Conservation (phyloP, 2,113 vertebrate genomes). For the Pteronura brasiliensis region DNA sequence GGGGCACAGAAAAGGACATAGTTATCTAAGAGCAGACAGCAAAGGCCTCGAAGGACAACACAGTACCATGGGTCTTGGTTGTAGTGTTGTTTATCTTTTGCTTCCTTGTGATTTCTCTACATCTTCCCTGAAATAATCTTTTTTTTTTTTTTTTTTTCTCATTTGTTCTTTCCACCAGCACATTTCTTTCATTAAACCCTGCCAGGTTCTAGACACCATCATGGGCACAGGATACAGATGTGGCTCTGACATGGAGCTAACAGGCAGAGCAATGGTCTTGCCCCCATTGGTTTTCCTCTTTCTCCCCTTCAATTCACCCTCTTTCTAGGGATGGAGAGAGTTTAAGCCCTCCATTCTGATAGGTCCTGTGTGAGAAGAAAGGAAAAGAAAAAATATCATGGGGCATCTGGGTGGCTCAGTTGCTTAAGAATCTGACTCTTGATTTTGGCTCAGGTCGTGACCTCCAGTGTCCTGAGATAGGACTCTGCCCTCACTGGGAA, state of each 20-base stretch:
- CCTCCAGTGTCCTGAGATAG: neutral
- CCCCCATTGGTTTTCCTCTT: neutral
- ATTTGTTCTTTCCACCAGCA: neutral
- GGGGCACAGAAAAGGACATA: neutral
- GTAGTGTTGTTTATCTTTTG: neutral
- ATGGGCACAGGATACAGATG: neutral
- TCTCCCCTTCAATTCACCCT: neutral
- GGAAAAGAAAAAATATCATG: neutral
- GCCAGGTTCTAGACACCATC: too few relatives aligned
- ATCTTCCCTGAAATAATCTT: neutral
- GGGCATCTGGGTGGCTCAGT: neutral
- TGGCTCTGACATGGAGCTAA: neutral
- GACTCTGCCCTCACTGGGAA: neutral
- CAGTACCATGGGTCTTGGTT: neutral
- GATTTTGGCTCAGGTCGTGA: neutral
- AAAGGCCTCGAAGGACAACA: neutral
- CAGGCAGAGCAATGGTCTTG: neutral
- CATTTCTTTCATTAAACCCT: neutral
- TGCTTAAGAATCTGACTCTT: neutral
- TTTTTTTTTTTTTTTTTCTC: neutral
- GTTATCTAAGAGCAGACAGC: neutral
- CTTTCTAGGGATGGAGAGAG: neutral
- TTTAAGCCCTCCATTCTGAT: neutral
- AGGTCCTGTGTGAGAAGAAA: neutral
- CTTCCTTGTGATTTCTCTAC: neutral